Conservation (phyloP, 1,140 invertebrate genomes). For the Aradophagus sp. region DNA sequence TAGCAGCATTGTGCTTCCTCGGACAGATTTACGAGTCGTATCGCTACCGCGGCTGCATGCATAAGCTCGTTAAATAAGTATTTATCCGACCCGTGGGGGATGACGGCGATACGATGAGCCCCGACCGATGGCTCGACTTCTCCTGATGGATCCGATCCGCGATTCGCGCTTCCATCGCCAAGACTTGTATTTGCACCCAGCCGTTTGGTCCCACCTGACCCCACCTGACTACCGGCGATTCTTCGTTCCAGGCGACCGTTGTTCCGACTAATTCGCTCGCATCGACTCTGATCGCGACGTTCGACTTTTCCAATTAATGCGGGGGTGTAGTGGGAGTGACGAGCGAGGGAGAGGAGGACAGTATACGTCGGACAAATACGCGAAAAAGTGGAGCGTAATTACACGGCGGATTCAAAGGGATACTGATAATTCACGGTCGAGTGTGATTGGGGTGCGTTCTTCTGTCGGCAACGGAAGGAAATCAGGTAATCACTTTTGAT, state of each 20-base stretch:
- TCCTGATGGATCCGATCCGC: slow-evolving; percentile 70
- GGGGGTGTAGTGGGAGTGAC: slow-evolving; percentile 1
- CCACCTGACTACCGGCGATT: slow-evolving; percentile 2
- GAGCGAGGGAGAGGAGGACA: no score
- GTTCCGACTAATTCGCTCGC: background rate
- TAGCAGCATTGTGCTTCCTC: slow-evolving; percentile 74
- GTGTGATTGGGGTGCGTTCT: no score
- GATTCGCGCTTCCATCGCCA: slow-evolving; percentile 30
- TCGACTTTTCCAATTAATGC: slow-evolving; percentile 26
- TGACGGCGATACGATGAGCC: slow-evolving; percentile 65
- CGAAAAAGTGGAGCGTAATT: slow-evolving; percentile 27
- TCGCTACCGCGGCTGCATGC: slow-evolving; percentile 73
- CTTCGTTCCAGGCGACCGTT: slow-evolving; percentile 15
- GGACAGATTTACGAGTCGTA: slow-evolving; percentile 74
- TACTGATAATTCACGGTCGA: no score
- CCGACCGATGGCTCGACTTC: slow-evolving; percentile 55
- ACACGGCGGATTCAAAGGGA: no score
- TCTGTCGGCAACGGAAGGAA: no score
- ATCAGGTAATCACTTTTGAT: no score
- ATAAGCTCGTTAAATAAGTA: slow-evolving; percentile 76
- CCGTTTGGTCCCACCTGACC: background rate
- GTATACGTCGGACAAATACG: slow-evolving; percentile 6
- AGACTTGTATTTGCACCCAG: background rate
- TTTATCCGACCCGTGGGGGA: slow-evolving; percentile 74
- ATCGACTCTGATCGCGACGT: slow-evolving; percentile 4